These are phyloP conservation scores for Daubentonia madagascariensis DNA, from an alignment of 2,113 vertebrate genomes.

Conservation along the genomic window DNA sequence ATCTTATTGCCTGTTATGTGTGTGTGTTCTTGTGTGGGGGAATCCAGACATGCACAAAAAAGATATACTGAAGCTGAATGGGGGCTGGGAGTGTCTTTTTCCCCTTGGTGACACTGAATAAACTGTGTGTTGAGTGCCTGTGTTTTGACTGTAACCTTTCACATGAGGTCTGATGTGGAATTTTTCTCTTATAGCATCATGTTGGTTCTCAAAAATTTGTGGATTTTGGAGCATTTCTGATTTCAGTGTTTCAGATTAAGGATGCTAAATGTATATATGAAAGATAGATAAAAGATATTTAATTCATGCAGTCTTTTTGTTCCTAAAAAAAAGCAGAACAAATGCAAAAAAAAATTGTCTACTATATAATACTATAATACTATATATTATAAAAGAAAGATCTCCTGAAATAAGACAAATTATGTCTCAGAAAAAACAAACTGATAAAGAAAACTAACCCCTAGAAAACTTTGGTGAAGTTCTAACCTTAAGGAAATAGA, in stretches of 20 bases:
- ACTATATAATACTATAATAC: no score
- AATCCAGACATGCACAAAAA: background rate
- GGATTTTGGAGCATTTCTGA: background rate
- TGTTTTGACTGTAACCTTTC: background rate
- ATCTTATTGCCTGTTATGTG: no score
- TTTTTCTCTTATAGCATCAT: background rate
- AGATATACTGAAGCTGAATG: background rate
- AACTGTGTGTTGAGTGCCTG: background rate
- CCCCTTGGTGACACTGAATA: no score
- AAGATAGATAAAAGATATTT: background rate
- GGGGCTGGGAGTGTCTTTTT: background rate
- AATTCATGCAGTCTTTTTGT: background rate
- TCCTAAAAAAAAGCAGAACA: background rate
- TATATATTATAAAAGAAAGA: background rate
- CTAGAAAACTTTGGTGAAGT: background rate
- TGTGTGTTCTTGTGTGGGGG: background rate
- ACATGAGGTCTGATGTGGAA: background rate
- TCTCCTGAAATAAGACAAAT: background rate
- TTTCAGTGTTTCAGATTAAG: background rate
- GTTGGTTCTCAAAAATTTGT: background rate
- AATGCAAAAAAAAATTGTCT: background rate
- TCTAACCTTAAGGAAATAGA: background rate
- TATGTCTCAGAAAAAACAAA: background rate
- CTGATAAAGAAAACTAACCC: background rate
- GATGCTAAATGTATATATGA: background rate